phyloP scores from a whole-genome alignment of 2,888 invertebrate species.

The Tetranychus piercei region DNA sequence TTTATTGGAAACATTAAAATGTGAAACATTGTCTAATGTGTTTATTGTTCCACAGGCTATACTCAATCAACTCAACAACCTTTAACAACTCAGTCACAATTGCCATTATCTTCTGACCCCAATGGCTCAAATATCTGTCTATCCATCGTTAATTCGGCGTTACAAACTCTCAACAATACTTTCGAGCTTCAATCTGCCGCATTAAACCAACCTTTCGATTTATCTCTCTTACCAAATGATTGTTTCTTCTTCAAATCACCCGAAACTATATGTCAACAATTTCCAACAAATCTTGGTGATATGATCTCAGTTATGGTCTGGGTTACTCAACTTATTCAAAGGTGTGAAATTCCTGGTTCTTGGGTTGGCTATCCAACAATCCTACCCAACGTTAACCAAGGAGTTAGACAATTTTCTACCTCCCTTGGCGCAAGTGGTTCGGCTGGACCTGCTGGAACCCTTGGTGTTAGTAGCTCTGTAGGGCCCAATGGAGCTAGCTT shows the following conservation, averaged over 20 bases:
- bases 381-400: background rate
- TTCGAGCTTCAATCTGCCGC: background rate
- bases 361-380: background rate
- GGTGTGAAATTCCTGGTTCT: background rate
- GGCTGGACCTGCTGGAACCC: background rate
- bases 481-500: background rate
- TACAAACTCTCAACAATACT: background rate
- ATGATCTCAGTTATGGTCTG: background rate
- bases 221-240: background rate
- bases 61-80: background rate
- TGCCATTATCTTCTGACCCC: background rate
- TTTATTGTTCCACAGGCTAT: background rate
- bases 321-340: background rate
- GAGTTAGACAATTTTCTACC: background rate
- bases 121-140: background rate
- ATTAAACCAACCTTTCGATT: background rate
- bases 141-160: background rate
- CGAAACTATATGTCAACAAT: background rate
- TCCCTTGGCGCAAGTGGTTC: background rate
- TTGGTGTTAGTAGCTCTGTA: background rate
- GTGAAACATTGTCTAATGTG: too few species aligned
- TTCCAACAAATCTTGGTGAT: background rate
- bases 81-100: too few species aligned
- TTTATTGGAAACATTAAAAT: too few species aligned
- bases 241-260: background rate